phyloP scores from a whole-genome alignment of 2,113 vertebrate genomes.

The Tupaia tana region DNA sequence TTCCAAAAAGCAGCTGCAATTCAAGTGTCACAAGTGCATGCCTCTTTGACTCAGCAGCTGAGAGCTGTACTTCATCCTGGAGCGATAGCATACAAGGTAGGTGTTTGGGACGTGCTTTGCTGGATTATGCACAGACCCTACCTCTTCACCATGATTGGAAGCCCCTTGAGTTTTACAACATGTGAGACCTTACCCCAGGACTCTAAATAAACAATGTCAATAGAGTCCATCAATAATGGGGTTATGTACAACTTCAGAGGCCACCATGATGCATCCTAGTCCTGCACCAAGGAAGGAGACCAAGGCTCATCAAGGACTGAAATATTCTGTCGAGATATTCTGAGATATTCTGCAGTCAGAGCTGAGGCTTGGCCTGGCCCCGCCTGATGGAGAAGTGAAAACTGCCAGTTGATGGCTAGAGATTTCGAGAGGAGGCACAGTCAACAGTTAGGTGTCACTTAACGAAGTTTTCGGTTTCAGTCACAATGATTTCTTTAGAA shows the following conservation, averaged over 20 bases:
- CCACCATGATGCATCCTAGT: background rate
- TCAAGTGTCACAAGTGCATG: background rate
- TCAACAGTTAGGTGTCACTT: background rate
- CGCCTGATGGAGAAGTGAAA: background rate
- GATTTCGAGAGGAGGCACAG: background rate
- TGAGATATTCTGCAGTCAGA: background rate
- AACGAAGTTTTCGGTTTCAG: background rate
- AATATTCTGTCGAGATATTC: background rate
- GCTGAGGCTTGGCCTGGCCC: background rate
- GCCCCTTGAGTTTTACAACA: background rate
- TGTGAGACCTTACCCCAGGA: background rate
- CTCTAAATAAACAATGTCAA: background rate
- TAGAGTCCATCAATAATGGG: background rate
- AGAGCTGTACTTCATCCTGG: background rate
- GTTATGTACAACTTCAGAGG: background rate
- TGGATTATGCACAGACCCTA: background rate
- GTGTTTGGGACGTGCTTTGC: fast-evolving
- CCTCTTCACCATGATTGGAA: background rate
- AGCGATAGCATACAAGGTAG: background rate
- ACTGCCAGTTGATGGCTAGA: background rate
- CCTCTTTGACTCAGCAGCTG: constrained; percentile 23
- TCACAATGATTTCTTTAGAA: constrained; percentile 14
- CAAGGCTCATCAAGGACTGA: background rate
- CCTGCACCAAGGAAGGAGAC: background rate
- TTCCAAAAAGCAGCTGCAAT: constrained; percentile 44